Percentiles rank a stretch among this genome's conserved stretches.
These are phyloP conservation scores for Callyntrura sp. DNA, from an alignment of 2,888 invertebrate species.

Conservation along the genomic window DNA sequence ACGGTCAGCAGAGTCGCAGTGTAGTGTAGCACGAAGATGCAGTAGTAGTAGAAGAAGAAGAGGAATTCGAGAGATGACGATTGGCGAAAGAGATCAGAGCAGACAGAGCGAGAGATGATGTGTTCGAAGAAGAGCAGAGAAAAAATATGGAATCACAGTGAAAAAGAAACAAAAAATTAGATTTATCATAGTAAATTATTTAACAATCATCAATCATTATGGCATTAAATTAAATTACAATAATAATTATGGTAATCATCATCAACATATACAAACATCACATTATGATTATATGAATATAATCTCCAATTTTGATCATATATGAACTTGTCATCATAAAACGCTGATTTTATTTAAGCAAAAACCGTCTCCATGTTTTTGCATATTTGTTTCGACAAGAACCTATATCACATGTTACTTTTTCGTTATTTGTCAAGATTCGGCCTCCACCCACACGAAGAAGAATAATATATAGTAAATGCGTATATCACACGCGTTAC, in stretches of 20 bases:
- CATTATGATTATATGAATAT: not conserved
- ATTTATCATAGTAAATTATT: conserved; percentile 61
- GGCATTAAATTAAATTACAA: conserved; percentile 20
- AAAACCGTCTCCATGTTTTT: not conserved
- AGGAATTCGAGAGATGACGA: conserved; percentile 44
- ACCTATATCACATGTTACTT: not conserved
- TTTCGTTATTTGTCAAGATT: conserved; percentile 35
- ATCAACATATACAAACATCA: not conserved
- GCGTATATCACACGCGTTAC: not conserved
- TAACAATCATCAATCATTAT: conserved; percentile 53
- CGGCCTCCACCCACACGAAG: conserved; percentile 68
- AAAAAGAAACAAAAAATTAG: conserved; percentile 75
- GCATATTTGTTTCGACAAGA: not conserved
- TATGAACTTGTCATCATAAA: not conserved
- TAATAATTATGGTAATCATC: not conserved
- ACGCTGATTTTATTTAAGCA: not conserved
- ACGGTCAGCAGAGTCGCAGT: conserved; percentile 73
- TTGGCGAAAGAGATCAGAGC: conserved; percentile 51
- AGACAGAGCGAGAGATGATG: conserved; percentile 54
- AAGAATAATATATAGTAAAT: conserved; percentile 32
- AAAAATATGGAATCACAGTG: conserved; percentile 76
- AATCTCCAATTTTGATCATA: conserved; percentile 3
- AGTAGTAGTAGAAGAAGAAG: conserved; percentile 64
- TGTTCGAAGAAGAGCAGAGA: conserved; percentile 73
- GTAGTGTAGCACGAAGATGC: conserved; percentile 38